Conservation (phyloP, 1,140 invertebrate species). For the Pseudomyrmex flavicornis region DNA sequence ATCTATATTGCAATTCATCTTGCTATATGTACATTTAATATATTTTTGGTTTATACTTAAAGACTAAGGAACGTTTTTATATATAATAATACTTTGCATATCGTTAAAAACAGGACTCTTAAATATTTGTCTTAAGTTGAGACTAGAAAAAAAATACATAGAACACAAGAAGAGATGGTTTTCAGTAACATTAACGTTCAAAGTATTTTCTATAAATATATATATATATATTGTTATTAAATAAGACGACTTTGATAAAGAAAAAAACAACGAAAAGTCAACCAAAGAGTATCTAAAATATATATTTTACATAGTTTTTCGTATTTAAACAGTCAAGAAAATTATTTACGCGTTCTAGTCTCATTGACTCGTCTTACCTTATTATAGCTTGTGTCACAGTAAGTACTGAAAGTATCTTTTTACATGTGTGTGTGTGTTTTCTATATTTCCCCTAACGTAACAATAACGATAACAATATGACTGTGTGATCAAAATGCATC, state of each 20-base stretch:
- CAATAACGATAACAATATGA: constrained; percentile 23
- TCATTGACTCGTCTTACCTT: constrained; percentile 5
- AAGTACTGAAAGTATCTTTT: constrained; percentile 24
- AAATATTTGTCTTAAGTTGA: background rate
- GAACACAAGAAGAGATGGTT: no score
- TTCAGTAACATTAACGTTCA: no score
- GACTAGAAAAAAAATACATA: no score
- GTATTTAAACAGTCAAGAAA: background rate
- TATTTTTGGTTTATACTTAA: constrained; percentile 19
- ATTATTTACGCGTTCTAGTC: constrained; percentile 15
- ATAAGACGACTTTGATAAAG: no score
- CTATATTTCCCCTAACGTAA: background rate
- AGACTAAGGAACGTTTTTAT: constrained; percentile 43
- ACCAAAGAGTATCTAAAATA: background rate
- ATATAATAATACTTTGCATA: constrained; percentile 1
- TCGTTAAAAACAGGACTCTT: background rate
- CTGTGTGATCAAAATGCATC: constrained; percentile 92
- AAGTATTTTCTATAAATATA: no score
- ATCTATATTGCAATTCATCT: constrained; percentile 57
- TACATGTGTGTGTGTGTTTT: background rate
- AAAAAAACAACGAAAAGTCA: no score
- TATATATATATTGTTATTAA: no score
- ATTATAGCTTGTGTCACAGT: constrained; percentile 22
- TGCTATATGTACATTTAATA: constrained; percentile 26
- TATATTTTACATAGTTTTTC: background rate